A percentile compares a stretch with the other conserved stretches of the same genome.
These are phyloP conservation scores for Gadus chalcogrammus DNA, from an alignment of 2,113 vertebrate species.

Conservation along the genomic window DNA sequence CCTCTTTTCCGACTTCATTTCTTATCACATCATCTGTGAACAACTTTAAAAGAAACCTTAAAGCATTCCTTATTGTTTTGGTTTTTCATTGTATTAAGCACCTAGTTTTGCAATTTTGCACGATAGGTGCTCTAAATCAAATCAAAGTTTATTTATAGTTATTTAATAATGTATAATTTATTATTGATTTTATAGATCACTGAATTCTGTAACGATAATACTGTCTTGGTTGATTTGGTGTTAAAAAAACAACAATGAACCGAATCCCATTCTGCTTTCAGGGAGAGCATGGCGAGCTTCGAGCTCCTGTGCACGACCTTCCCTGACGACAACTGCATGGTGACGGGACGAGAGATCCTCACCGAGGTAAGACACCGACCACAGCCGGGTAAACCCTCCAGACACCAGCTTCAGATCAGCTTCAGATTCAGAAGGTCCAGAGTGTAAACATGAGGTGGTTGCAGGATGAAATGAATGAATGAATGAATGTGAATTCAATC, in stretches of 20 bases:
- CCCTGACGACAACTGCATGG: slow-evolving; percentile 83
- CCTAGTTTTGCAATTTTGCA: too few relatives aligned
- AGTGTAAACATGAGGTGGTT: too few relatives aligned
- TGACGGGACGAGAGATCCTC: slow-evolving; percentile 78
- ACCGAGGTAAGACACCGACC: slow-evolving; percentile 68
- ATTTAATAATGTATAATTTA: neutral
- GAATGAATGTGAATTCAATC: too few relatives aligned
- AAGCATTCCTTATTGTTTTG: neutral
- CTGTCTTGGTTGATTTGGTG: neutral
- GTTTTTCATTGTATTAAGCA: too few relatives aligned
- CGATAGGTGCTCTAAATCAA: too few relatives aligned
- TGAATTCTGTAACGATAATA: neutral
- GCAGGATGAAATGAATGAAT: too few relatives aligned
- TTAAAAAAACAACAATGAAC: neutral
- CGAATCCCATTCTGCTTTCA: slow-evolving; percentile 45
- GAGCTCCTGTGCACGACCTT: slow-evolving; percentile 83
- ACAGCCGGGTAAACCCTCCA: neutral
- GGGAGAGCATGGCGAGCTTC: slow-evolving; percentile 74
- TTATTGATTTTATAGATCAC: neutral
- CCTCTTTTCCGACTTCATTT: too few relatives aligned
- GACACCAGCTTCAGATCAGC: neutral
- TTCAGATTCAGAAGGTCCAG: too few relatives aligned
- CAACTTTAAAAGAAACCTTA: too few relatives aligned
- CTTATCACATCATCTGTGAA: too few relatives aligned
- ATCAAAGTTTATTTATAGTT: too few relatives aligned